Conservation (phyloP, 2,797 vertebrate species). For the Syndactyla subalaris region DNA sequence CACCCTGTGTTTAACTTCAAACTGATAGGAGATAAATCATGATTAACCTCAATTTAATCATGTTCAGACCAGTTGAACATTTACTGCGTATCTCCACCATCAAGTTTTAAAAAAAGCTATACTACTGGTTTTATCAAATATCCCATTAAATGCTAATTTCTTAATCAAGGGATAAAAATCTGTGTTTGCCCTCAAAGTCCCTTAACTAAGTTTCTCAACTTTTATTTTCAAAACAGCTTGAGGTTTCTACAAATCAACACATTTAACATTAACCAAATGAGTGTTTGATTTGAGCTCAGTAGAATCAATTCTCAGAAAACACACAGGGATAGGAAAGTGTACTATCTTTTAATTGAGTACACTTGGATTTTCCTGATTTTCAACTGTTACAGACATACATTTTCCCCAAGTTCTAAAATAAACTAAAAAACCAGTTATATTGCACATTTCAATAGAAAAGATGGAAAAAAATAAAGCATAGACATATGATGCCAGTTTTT, state of each 20-base stretch:
- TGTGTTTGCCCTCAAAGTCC: neutral
- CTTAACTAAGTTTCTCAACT: neutral
- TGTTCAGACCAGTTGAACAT: neutral
- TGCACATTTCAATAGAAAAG: neutral
- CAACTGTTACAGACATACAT: neutral
- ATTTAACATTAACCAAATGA: neutral
- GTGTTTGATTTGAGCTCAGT: neutral
- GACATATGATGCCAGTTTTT: rapidly evolving
- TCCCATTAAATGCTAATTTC: neutral
- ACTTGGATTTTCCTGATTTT: neutral
- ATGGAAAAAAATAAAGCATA: neutral
- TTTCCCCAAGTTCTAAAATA: neutral
- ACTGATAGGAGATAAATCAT: neutral
- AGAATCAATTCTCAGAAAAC: neutral
- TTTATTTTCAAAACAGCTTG: neutral
- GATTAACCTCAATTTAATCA: neutral
- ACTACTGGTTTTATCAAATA: neutral
- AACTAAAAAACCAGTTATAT: neutral
- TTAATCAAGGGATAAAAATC: neutral
- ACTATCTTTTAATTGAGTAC: neutral
- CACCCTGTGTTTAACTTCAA: neutral
- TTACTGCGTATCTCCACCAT: neutral
- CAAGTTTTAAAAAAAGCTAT: neutral
- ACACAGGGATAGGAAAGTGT: neutral
- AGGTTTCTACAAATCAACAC: neutral